These are phyloP conservation scores for Acanthosepion pharaonis DNA, from an alignment of 2,888 invertebrate species.

Conservation along the genomic window DNA sequence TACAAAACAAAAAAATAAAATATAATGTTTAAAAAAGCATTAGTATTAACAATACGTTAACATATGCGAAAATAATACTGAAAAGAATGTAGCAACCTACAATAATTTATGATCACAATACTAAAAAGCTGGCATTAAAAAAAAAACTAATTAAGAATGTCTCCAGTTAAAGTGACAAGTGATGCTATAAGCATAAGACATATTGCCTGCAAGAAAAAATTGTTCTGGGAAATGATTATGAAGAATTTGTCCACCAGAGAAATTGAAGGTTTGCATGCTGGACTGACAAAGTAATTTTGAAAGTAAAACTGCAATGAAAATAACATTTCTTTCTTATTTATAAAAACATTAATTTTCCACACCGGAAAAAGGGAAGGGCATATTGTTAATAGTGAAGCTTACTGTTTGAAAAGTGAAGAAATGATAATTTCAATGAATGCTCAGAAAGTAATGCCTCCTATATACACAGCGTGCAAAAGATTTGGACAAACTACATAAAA, in stretches of 20 bases:
- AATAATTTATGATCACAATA: neutral
- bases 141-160: neutral
- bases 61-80: neutral
- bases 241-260: neutral
- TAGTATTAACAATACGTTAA: neutral
- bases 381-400: too few relatives aligned
- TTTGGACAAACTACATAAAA: too few relatives aligned
- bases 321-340: too few relatives aligned
- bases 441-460: too few relatives aligned
- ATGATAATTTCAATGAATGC: too few relatives aligned
- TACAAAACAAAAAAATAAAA: constrained; percentile 73
- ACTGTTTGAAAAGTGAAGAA: too few relatives aligned
- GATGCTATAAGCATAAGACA: neutral
- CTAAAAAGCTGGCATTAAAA: neutral
- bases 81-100: neutral
- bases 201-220: neutral
- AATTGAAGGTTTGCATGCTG: neutral
- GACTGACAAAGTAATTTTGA: neutral
- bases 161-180: too few relatives aligned
- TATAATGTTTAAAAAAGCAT: neutral
- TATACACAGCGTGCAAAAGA: too few relatives aligned
- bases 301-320: neutral
- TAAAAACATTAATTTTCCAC: too few relatives aligned
- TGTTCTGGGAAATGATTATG: neutral
- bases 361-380: too few relatives aligned